These are phyloP conservation scores for Acronicta leporina DNA, from an alignment of 2,888 invertebrate genomes.

Conservation along the genomic window DNA sequence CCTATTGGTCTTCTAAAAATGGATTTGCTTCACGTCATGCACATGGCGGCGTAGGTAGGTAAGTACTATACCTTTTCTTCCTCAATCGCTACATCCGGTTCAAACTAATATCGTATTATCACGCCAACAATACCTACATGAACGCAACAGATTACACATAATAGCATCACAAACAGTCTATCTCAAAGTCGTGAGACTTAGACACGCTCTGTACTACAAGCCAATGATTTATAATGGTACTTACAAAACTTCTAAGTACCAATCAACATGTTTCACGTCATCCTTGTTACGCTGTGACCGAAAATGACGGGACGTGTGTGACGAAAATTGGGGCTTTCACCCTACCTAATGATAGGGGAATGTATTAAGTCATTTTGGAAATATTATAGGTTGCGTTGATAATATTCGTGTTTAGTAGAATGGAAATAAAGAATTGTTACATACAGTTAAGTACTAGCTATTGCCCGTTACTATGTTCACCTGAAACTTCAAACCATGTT, in stretches of 20 bases:
- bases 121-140: constrained; percentile 29
- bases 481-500: neutral
- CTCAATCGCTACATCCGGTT: constrained; percentile 33
- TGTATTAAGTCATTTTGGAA: constrained; percentile 31
- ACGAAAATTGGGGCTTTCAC: constrained; percentile 43
- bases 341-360: constrained; percentile 28
- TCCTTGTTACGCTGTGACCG: constrained; percentile 11
- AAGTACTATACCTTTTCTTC: constrained; percentile 5
- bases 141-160: constrained; percentile 31
- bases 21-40: constrained; percentile 11
- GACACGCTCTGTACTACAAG: constrained; percentile 45
- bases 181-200: constrained; percentile 46
- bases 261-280: neutral
- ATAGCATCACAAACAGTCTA: constrained; percentile 35
- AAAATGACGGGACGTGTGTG: constrained; percentile 21
- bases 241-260: neutral
- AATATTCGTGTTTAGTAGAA: constrained; percentile 1
- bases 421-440: neutral
- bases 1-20: too few relatives aligned
- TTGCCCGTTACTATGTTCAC: too few relatives aligned
- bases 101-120: constrained; percentile 35
- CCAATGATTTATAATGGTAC: constrained; percentile 43
- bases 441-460: too few relatives aligned
- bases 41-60: neutral
- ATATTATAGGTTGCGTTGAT: constrained; percentile 5